Evolutionary conservation across 2,113 vertebrate genomes (phyloP), one percentile per base, ranked within the genome.

Genomic region (Sphyrna mokarran): DNA sequence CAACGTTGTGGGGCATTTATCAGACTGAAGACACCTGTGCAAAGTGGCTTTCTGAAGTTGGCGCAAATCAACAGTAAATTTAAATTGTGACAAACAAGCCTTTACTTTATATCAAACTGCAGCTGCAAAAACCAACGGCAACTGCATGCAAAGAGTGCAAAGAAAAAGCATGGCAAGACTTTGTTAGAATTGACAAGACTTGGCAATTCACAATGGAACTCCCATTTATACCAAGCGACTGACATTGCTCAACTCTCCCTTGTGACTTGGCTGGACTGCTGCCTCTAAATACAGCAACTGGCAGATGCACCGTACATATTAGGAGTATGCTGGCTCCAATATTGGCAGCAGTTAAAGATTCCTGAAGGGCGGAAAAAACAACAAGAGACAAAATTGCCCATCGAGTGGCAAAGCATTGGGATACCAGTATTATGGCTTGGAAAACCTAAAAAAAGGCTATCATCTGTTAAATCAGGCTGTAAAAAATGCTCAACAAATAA

Each of bases 241-340:
- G 61, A 93, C n/a, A 66, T 83, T 83, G 80, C 80, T 20, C 37
- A 83, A 37, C 80, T 83, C 80, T 93, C 89, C 89, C 89, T 93
- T 66, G 89, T 66, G 89, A 93, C 18, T 93, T 66, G 61, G 89
- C n/a, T 93, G 61, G 33, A 37, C 26, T 4, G 61, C 89, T 66
- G 89, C 61, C 89, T 68, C 89, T 93, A 93, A 93, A 93, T 93
- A 93, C 33, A 93, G 37, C 37, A 66, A 93, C 89, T 93, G 89
- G 89, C 89, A 93, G 89, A 66, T 20, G 16, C 87, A 66, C 89
- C 18, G 18, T 93, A 68, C 89, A 66, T 37, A 66, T 93, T 93
- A 93, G 87, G 87, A 90, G 61, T 3, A 37, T 16, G 33, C 7
- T 93, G 66, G 61, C 61, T 93, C n/a, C 89, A 66, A n/a, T 37